phyloP scores from a whole-genome alignment of 2,888 invertebrate genomes.

The Priocnemis perturbator region DNA sequence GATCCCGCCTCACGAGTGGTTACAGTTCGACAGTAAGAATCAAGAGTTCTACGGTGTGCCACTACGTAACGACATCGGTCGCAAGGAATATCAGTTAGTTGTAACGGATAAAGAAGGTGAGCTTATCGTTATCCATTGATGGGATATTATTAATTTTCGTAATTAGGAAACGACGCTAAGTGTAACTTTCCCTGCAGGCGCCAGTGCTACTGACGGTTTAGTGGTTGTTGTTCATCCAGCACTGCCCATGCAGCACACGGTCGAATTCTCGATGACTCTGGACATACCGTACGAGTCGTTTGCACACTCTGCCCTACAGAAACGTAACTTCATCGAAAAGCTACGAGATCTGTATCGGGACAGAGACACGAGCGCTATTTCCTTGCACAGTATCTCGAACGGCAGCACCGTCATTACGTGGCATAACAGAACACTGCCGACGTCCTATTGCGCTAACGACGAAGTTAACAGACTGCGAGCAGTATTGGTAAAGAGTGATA shows the following conservation, averaged over 20 bases:
- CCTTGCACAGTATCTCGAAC: constrained; percentile 82
- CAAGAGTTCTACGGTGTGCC: constrained; percentile 94
- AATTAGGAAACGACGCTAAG: neutral
- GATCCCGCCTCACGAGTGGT: constrained; percentile 85
- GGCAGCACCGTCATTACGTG: constrained; percentile 85
- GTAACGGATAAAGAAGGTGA: constrained; percentile 67
- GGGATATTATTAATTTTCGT: neutral
- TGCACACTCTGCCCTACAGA: constrained; percentile 82
- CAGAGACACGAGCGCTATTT: constrained; percentile 83
- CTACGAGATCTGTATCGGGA: constrained; percentile 87
- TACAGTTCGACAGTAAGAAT: constrained; percentile 92
- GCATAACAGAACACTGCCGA: constrained; percentile 88
- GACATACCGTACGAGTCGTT: constrained; percentile 83
- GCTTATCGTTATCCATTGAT: no score
- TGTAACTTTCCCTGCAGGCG: constrained; percentile 47
- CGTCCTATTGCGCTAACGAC: constrained; percentile 85
- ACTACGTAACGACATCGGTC: constrained; percentile 82
- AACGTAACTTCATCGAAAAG: constrained; percentile 89
- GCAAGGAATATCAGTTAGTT: constrained; percentile 86
- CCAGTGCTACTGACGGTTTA: constrained; percentile 86
- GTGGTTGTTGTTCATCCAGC: constrained; percentile 85
- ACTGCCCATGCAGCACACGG: constrained; percentile 81
- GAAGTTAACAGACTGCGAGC: constrained; percentile 85
- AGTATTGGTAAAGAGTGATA: constrained; percentile 83
- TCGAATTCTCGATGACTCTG: constrained; percentile 89